Percentiles rank a stretch among this genome's conserved stretches.
Evolutionary conservation across 2,888 invertebrate species (phyloP).

Genomic region (Caenorhabditis becei): DNA sequence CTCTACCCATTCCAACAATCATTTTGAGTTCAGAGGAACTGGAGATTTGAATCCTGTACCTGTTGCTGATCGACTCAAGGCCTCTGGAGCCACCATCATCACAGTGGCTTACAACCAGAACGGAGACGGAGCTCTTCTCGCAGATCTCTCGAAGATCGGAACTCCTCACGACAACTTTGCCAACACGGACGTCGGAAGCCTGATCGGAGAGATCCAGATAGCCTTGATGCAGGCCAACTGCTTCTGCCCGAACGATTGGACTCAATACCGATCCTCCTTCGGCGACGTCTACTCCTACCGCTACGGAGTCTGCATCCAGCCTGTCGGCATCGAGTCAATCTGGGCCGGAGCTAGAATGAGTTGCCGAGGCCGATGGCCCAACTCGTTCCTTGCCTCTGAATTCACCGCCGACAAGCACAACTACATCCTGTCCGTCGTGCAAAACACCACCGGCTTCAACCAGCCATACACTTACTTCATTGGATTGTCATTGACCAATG

Average conservation of each 20-base stretch:
- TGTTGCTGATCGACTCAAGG: slow-evolving; percentile 49
- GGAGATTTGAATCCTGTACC: slow-evolving; percentile 47
- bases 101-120: slow-evolving; percentile 56
- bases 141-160: slow-evolving; percentile 26
- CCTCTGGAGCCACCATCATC: slow-evolving; percentile 44
- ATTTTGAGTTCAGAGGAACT: slow-evolving; percentile 19
- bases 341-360: slow-evolving; percentile 53
- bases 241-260: slow-evolving; percentile 58
- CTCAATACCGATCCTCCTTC: slow-evolving; percentile 36
- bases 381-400: slow-evolving; percentile 37
- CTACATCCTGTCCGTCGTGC: slow-evolving; percentile 12
- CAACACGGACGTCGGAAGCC: slow-evolving; percentile 33
- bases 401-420: slow-evolving; percentile 41
- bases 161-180: slow-evolving; percentile 38
- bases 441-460: slow-evolving; percentile 26
- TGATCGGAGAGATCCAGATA: slow-evolving; percentile 53
- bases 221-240: slow-evolving; percentile 59
- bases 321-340: slow-evolving; percentile 17
- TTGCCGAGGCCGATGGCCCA: slow-evolving; percentile 30
- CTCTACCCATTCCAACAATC: too few relatives aligned
- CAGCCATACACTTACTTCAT: slow-evolving; percentile 45
- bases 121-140: slow-evolving; percentile 28
- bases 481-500: slow-evolving; percentile 28
- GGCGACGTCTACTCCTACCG: slow-evolving; percentile 16
- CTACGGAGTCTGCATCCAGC: slow-evolving; percentile 51